Percentiles rank a stretch among this genome's conserved stretches.
Conservation (phyloP, 2,797 vertebrate genomes). For the Trachops cirrhosus region DNA sequence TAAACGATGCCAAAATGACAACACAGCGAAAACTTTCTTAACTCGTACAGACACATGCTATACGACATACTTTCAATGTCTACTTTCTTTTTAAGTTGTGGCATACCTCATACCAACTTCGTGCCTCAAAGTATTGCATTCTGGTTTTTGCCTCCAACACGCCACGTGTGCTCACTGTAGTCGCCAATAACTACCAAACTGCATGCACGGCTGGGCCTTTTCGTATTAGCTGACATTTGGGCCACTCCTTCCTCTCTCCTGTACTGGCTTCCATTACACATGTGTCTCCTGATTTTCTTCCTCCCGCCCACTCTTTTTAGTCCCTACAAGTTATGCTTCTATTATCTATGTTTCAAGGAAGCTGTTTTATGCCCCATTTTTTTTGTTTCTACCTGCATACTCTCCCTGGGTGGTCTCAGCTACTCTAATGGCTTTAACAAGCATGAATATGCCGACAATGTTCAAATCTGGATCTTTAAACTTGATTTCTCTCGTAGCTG, state of each 20-base stretch:
- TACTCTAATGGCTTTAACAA: neutral
- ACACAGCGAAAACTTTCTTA: neutral
- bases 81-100: neutral
- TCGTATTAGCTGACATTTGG: neutral
- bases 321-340: neutral
- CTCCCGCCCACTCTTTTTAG: neutral
- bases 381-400: neutral
- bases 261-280: neutral
- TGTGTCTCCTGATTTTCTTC: neutral
- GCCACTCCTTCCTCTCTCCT: neutral
- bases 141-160: neutral
- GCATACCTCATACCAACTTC: neutral
- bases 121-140: neutral
- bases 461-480: neutral
- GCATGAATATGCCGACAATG: neutral
- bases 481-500: neutral
- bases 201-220: neutral
- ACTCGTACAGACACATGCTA: neutral
- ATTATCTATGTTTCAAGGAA: neutral
- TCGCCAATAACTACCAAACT: neutral
- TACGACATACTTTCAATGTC: neutral
- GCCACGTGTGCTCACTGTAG: too few relatives aligned
- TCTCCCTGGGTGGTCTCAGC: neutral
- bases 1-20: neutral
- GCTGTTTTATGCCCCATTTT: neutral